Evolutionary conservation across 23 tunicate genomes (phyloP).

Genomic region (Oikopleura albicans): DNA sequence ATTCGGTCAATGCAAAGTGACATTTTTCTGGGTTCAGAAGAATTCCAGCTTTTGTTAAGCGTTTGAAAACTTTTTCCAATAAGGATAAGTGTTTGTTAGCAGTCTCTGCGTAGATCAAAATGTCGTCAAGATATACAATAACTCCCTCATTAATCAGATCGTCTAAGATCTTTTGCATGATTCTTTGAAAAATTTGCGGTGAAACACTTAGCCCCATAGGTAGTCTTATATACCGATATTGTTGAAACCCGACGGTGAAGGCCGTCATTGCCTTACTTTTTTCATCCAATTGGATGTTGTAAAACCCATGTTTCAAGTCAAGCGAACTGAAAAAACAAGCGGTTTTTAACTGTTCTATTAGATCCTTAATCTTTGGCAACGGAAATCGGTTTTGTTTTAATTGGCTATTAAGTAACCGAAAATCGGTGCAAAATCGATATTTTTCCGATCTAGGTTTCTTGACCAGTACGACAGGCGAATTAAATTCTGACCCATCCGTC

Average conservation of each 20-base stretch:
- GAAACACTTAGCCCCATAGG: background rate
- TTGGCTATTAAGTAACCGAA: background rate
- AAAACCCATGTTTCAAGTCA: constrained; percentile 17
- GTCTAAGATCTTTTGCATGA: background rate
- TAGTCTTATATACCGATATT: background rate
- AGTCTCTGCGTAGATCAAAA: background rate
- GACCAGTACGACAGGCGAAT: background rate
- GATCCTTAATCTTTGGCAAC: background rate
- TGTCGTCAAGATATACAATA: background rate
- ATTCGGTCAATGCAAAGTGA: background rate
- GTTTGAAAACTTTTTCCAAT: background rate
- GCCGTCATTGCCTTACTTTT: background rate
- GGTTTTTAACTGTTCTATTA: background rate
- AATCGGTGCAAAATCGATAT: background rate
- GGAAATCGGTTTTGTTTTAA: background rate
- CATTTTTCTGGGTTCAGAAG: background rate
- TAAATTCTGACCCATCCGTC: background rate
- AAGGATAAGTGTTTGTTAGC: background rate
- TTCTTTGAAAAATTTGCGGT: background rate
- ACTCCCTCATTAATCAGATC: background rate
- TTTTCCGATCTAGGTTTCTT: background rate
- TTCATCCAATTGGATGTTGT: constrained; percentile 6
- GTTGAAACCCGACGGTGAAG: background rate
- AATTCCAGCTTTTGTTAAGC: background rate
- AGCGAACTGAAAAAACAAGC: background rate